Conservation (phyloP, 2,113 vertebrate species). For the Bungarus multicinctus region DNA sequence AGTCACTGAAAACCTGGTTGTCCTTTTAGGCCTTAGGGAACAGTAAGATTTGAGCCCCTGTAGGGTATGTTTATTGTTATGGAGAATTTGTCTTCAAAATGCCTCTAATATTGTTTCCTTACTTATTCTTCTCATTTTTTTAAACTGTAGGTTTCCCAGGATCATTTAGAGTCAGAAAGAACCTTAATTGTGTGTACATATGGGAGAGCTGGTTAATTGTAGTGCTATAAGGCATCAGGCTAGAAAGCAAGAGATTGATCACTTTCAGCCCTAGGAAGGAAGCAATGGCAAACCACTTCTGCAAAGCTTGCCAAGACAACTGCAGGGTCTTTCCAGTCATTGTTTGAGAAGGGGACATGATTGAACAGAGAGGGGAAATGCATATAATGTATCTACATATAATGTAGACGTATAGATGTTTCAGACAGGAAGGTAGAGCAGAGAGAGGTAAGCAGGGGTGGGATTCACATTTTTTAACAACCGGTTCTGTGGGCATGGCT, state of each 20-base stretch:
- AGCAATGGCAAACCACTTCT: no score
- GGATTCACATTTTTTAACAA: no score
- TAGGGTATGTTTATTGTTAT: neutral
- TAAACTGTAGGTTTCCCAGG: neutral
- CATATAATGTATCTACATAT: no score
- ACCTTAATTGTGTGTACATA: no score
- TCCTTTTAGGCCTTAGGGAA: neutral
- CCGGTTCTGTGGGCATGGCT: no score
- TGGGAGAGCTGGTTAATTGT: neutral
- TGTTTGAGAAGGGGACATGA: neutral
- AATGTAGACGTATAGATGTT: no score
- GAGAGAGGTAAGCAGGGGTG: no score
- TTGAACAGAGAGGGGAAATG: no score
- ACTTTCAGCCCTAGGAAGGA: neutral
- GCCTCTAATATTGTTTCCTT: neutral
- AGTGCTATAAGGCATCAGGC: no score
- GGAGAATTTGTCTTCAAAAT: neutral
- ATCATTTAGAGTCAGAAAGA: neutral
- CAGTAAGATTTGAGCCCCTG: neutral
- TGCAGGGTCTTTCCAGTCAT: neutral
- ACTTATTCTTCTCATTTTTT: neutral
- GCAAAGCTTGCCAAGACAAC: neutral
- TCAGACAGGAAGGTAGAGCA: no score
- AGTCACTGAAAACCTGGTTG: neutral
- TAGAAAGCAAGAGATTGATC: neutral